Conservation (phyloP, 2,113 vertebrate genomes). For the Peromyscus maniculatus region DNA sequence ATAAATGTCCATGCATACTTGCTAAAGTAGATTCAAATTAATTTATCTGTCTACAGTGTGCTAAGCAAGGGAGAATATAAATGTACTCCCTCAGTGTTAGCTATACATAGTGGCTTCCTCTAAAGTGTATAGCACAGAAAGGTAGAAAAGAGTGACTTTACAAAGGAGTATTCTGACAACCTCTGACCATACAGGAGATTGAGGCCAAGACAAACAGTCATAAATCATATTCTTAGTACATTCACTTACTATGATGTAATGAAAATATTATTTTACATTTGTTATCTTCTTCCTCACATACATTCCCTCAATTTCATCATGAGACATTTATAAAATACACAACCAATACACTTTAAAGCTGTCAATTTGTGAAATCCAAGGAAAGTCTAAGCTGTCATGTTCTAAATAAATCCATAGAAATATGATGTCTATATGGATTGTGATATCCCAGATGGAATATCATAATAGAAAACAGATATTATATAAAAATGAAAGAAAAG, state of each 20-base stretch:
- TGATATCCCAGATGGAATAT: not conserved
- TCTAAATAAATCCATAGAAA: not conserved
- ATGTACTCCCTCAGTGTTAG: not conserved
- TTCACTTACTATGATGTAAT: not conserved
- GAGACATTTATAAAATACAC: not conserved
- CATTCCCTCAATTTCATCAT: not conserved
- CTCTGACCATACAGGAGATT: not conserved
- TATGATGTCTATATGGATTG: not conserved
- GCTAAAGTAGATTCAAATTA: not conserved
- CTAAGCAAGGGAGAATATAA: not conserved
- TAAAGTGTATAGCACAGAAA: not conserved
- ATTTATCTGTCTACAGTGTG: not conserved
- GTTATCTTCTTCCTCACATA: not conserved
- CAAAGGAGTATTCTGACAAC: not conserved
- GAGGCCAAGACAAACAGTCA: not conserved
- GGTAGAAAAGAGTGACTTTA: not conserved
- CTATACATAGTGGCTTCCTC: not conserved
- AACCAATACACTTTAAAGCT: not conserved
- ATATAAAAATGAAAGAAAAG: not conserved
- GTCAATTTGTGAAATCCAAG: not conserved
- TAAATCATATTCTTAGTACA: not conserved
- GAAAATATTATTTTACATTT: conserved; percentile 21
- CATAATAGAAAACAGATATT: not conserved
- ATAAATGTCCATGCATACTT: not conserved
- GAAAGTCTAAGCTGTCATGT: not conserved